Evolutionary conservation across 2,888 invertebrate genomes (phyloP), one percentile per base, ranked within the genome.

Genomic region (Archaeoteleia sp.): DNA sequence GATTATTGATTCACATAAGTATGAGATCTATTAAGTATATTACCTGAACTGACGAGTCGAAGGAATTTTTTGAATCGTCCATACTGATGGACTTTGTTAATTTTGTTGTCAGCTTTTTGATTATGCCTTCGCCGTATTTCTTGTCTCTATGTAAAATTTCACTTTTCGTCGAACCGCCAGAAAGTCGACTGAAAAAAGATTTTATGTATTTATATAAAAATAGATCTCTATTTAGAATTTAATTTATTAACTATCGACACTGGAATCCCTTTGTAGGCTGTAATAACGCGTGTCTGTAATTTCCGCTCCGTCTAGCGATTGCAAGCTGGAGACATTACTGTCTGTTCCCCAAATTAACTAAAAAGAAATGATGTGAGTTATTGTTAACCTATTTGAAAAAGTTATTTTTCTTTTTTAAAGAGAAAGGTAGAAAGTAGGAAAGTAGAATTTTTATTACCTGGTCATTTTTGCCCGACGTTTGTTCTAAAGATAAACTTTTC

Each of bases 121-220:
- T 93, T 25, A 95, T 86, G 43, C 94, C 90, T 85, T 93, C 93
- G 81, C 91, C 90, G 86, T 93, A 91, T 86, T 94, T 93, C 82
- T 94, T 94, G 57, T 93, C 91, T 23, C 90, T 86, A 1, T 92
- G 90, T 57, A 92, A 84, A 71, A 91, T 89, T 78, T 95, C 95
- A 83, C 95, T 95, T 84, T 95, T 94, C 0, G 93, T 93, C 0
- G 95, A 95, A 7, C 93, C 93, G 34, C 92, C 92, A 0, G 95
- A 95, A 73, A 95, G 86, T 32, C 94, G 91, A 76, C 93, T 90
- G 81, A 34, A 58, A 54, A 75, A 75, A 70, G 7, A 67, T 32
- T 34, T 30, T 12, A 15, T 23, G 12, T 30, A 3, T 30, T 30
- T 2, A 30, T 37, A 10, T 35, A 14, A 35, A 14, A 10, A 32